Evolutionary conservation across 1,140 invertebrate genomes (phyloP).

Genomic region (Melanaphis sacchari): DNA sequence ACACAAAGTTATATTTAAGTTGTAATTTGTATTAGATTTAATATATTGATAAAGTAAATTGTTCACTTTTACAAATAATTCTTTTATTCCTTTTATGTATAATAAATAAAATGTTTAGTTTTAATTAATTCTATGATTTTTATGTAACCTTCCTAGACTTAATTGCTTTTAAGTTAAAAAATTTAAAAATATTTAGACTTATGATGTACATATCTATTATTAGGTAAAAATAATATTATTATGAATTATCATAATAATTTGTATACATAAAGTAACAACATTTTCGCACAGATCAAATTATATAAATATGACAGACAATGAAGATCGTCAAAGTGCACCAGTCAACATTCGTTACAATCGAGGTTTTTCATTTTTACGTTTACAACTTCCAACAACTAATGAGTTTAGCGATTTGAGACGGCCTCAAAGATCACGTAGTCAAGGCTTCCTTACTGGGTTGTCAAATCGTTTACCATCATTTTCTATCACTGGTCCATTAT

Average conservation of each 20-base stretch:
- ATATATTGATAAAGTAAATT: neutral
- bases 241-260: neutral
- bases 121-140: neutral
- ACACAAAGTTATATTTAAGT: neutral
- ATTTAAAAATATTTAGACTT: neutral
- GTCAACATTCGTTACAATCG: slow-evolving; percentile 47
- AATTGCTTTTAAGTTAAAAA: neutral
- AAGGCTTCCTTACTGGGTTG: slow-evolving; percentile 54
- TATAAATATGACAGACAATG: slow-evolving; percentile 41
- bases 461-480: slow-evolving; percentile 55
- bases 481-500: slow-evolving; percentile 57
- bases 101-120: neutral
- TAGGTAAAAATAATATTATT: neutral
- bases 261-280: slow-evolving; percentile 21
- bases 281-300: slow-evolving; percentile 32
- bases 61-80: neutral
- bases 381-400: slow-evolving; percentile 52
- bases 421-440: slow-evolving; percentile 50
- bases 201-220: neutral
- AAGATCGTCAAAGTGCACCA: slow-evolving; percentile 42
- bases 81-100: neutral
- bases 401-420: slow-evolving; percentile 53
- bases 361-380: slow-evolving; percentile 56
- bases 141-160: neutral
- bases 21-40: neutral